Base-by-base conservation (phyloP, 2,797 vertebrate species). In the Sebastes cheni region DNA sequence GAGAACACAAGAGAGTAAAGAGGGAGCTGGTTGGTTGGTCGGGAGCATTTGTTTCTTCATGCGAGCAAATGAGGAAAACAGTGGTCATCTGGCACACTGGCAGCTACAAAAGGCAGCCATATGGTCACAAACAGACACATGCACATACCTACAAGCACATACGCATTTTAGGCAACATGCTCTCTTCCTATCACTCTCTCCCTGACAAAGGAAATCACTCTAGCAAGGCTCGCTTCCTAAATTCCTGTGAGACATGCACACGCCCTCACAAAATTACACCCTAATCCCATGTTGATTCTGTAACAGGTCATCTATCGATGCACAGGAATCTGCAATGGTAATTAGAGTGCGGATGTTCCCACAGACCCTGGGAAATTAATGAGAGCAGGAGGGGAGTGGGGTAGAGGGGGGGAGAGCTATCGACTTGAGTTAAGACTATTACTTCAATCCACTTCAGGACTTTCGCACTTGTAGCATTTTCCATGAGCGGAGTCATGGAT, bases 91-190 rank as follows among this genome's bases (percentile, higher is more conserved):
- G 94, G 93, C 93, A 84, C 60, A 22, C 50, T 68, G 91, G 93
- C 93, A 95, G 84, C 78, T 74, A 88, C 90, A 91, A 77, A 77
- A 90, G 86, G 70, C 62, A 81, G 87, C 93, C 94, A 96, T 95
- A 95, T 95, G 94, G 91, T 86, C 75, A 4, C 75, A 46, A 18
- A 29, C 64, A 36, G 34, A 68, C 64, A 70, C 23, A 65, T 27
- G 7, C 39, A 52, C 68, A 59, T 46, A 61, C 68, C n/a, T 39
- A 27, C 46, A 84, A 12, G 67, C 65, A 67, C 73, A 70, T 2
- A 27, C 20, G 59, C 61, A 36, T 77, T 79, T 67, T 67, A 64
- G 77, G 75, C 56, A 83, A 82, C 73, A 22, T 29, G 27, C 61
- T 69, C 14, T 55, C 56, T 66, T 59, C 54, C 64, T 61, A 42